Evolutionary conservation across 2,888 invertebrate genomes (phyloP), one percentile per base, ranked within the genome.

Genomic region (Drosophila macrothrix): DNA sequence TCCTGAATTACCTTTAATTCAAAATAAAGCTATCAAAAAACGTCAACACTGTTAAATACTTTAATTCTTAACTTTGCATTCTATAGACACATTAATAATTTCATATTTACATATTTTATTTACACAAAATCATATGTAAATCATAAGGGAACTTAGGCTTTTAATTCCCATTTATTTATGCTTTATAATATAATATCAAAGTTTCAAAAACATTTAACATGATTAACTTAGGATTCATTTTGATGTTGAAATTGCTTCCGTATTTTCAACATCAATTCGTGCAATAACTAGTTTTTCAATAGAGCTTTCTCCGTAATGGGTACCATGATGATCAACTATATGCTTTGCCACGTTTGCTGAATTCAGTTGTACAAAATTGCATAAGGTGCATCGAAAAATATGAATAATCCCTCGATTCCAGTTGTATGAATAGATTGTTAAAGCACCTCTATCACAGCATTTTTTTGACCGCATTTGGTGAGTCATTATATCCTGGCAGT

Each of bases 301-400:
- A 10, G 16, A 12, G 28, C 5, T 37, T 14, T 19, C 66, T 1
- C 16, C 37, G 22, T 39, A 19, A 33, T 28, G 46, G 4, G 31
- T 35, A 33, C 59, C 37, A 39, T 69, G 69, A 54, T 69, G 69
- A 49, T 69, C 69, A 39, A n/a, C 0, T 35, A 69, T 33, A 25
- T 69, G 69, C 54, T 69, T 69, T n/a, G 56, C 16, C 5, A 59
- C 31, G 33, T 69, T 69, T n/a, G 69, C 69, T 29, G 67, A 66
- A 29, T 69, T 69, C 2, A 69, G 39, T 66, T 69, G 69, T 6
- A 69, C 59, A 49, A 66, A 69, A 59, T 69, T 69, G 28, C 69
- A 69, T 46, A 69, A 49, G 14, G 10, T n/a, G n/a, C 69, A 69
- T 33, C 58, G 66, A 41, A 31, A 69, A 14, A 69, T 53, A 39